Evolutionary conservation across 2,888 invertebrate species (phyloP).

Genomic region (Agapostemon virescens): DNA sequence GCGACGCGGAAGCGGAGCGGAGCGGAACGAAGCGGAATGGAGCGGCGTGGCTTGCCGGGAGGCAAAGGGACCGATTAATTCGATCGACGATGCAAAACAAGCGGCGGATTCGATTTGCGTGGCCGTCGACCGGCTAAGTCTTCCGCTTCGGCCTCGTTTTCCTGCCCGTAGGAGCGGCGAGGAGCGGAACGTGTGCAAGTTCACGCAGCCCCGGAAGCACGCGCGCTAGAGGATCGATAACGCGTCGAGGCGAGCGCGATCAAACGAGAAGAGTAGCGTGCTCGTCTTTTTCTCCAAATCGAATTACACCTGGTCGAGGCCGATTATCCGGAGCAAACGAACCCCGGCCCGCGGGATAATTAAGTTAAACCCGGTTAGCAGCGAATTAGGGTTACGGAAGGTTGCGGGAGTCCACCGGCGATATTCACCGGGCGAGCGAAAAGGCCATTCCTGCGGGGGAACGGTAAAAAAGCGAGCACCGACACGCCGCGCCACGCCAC

Average conservation of each 20-base stretch:
- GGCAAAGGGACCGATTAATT: slow-evolving; percentile 36
- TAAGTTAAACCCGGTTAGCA: slow-evolving; percentile 49
- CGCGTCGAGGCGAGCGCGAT: slow-evolving; percentile 1
- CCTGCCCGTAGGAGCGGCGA: neutral
- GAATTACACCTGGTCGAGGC: slow-evolving; percentile 51
- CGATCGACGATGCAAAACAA: slow-evolving; percentile 52
- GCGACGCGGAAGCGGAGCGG: neutral
- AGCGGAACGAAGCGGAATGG: neutral
- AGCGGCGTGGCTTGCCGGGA: neutral
- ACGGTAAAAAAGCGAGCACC: slow-evolving; percentile 4
- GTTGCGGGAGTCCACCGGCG: slow-evolving; percentile 35
- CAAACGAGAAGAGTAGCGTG: slow-evolving; percentile 11
- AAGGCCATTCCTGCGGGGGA: slow-evolving; percentile 27
- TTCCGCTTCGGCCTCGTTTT: slow-evolving; percentile 34
- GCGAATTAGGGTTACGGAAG: slow-evolving; percentile 58
- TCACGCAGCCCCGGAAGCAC: slow-evolving; percentile 23
- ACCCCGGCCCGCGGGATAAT: slow-evolving; percentile 48
- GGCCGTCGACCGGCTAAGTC: slow-evolving; percentile 38
- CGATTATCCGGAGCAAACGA: slow-evolving; percentile 52
- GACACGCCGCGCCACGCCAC: neutral
- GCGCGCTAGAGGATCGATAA: slow-evolving; percentile 31
- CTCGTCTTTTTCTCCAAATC: slow-evolving; percentile 40
- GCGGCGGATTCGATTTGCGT: slow-evolving; percentile 48
- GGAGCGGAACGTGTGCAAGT: neutral
- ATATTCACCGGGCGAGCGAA: slow-evolving; percentile 42